Evolutionary conservation across 2,888 invertebrate genomes (phyloP), one percentile per base, ranked within the genome.

Genomic region (Alloscopus bannaensis): DNA sequence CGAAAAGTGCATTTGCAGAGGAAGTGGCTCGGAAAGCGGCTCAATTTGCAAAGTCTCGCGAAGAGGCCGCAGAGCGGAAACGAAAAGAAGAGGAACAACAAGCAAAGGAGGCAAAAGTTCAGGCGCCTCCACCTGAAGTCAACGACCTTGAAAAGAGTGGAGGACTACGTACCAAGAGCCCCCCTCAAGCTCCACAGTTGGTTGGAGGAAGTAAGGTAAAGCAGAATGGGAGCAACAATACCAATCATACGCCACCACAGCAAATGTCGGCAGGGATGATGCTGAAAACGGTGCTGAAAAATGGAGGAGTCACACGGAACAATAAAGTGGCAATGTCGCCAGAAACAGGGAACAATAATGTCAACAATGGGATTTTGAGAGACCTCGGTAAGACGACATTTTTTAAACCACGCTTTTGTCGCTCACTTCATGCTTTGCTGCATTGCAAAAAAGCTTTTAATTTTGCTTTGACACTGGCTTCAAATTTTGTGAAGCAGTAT

Each of bases 1-100:
- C 36, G 36, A 36, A 47, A 3, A 47, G n/a, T 13, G 66, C 69
- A 29, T 83, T 83, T 60, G 81, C 79, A 60, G 81, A 83, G 72
- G 83, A 83, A 81, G 83, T 83, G 22, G 71, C 72, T 26, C 66
- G 79, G 18, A 83, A 83, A 79, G 83, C 83, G 2, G 83, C 81
- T 18, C 47, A 52, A 18, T 72, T 83, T 42, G 81, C 79, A 16
- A 40, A 31, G n/a, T 69, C 80, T 13, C 81, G 78, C 4, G 76
- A 80, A 57, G 82, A 78, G 31, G 69, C 64, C 28, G 71, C 65
- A 18, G 59, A 60, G 52, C 60, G 16, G 69, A 31, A 29, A 77
- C 68, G 26, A 64, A 69, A 13, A 77, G 65, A 24, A 69, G 64
- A 64, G 73, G n/a, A n/a, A n/a, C n/a, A n/a, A n/a, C 75, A 59